Base-by-base conservation (phyloP, 2,888 invertebrate species). In the Mythimna vitellina region DNA sequence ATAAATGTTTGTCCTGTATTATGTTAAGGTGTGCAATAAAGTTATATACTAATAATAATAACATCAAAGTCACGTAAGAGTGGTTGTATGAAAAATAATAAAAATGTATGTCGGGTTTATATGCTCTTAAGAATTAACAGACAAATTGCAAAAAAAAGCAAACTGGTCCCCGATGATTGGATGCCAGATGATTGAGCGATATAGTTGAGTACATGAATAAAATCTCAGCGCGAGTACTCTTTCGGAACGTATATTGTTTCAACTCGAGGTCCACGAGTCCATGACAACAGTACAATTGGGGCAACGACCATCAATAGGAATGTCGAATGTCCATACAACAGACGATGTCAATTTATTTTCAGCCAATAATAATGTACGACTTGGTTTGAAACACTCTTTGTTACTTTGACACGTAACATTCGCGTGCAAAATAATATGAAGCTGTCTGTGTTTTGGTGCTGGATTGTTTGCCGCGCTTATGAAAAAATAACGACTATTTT, bases 291-390 rank as follows among this genome's bases (percentile, higher is more conserved):
- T 49, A 70, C 76, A 85, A 85, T 86, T 87, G 79, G 87, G 82
- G 79, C 87, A 87, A 82, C 80, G 84, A 84, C 83, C 84, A 88
- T 83, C 77, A 83, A 71, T 76, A 82, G 25, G 70, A 80, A 82
- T 72, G 77, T 81, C 81, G 67, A 87, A 83, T 72, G 75, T 81
- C 80, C 67, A 87, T 77, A 76, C 71, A 71, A 67, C 73, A 73
- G 78, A 78, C 76, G 76, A 82, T 77, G 80, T 83, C 82, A 86
- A 87, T 84, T 88, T 79, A 82, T 80, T 82, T 79, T 65, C 74
- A 69, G 68, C 65, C 38, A 75, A 70, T 66, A 69, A 72, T 65
- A 73, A 69, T 68, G 32, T 70, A 65, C 61, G 64, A 49, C 51
- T 71, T 64, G n/a, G 56, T 70, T 71, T 61, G 56, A 51, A 51